phyloP scores from a whole-genome alignment of 1,140 invertebrate genomes.

The Argopecten irradians region DNA sequence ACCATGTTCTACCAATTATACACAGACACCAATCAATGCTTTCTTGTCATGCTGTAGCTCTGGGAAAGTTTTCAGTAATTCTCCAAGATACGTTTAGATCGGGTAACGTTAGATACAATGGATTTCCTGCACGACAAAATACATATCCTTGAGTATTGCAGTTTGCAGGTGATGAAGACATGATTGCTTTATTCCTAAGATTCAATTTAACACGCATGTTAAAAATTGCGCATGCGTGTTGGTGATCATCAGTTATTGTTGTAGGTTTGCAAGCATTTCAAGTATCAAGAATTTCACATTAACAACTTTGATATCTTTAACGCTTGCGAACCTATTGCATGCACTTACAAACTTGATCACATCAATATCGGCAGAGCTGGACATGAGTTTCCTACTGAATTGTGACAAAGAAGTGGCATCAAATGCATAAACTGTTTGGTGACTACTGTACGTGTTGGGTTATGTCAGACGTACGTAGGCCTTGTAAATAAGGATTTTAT shows the following conservation, averaged over 20 bases:
- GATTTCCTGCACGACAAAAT: not conserved
- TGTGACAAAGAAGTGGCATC: no score
- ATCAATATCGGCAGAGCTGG: not conserved
- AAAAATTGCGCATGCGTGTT: not conserved
- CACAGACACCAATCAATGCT: not conserved
- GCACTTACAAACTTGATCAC: not conserved
- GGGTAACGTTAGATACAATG: not conserved
- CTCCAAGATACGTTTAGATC: not conserved
- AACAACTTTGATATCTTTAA: conserved; percentile 18
- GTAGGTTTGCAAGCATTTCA: conserved; percentile 21
- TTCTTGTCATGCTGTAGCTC: not conserved
- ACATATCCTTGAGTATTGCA: not conserved
- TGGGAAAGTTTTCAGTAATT: not conserved
- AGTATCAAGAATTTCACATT: not conserved
- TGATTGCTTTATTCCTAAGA: not conserved
- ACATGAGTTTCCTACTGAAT: not conserved
- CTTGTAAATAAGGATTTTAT: no score
- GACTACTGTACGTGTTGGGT: no score
- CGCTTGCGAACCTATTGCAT: conserved; percentile 14
- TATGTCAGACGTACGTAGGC: no score
- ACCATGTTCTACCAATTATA: not conserved
- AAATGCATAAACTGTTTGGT: no score
- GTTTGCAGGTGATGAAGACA: conserved; percentile 6
- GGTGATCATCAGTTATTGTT: not conserved
- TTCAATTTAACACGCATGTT: not conserved